Evolutionary conservation across 2,797 vertebrate genomes (phyloP).

Genomic region (Denticeps clupeoides): DNA sequence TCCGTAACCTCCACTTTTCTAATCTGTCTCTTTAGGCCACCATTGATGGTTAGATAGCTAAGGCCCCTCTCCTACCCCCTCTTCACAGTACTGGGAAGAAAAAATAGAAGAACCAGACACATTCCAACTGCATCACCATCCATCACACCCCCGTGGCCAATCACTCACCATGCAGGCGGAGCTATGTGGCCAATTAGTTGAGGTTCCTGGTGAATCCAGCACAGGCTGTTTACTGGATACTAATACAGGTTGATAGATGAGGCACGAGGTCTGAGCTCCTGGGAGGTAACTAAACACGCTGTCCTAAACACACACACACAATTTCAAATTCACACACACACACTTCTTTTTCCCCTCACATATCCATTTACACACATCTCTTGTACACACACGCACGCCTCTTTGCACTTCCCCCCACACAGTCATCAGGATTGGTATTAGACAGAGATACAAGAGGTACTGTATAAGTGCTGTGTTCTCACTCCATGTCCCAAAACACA

Average conservation of each 20-base stretch:
- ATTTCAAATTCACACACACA: not conserved
- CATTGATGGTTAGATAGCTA: too few relatives aligned
- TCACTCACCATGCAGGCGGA: conserved; percentile 15
- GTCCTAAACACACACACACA: not conserved
- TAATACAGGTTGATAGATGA: conserved; percentile 24
- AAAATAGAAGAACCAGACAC: not conserved
- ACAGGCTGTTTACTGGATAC: conserved; percentile 15
- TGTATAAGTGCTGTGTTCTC: too few relatives aligned
- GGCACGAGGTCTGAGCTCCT: conserved; percentile 43
- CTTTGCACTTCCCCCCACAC: not conserved
- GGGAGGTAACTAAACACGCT: conserved; percentile 41
- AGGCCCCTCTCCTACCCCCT: not conserved
- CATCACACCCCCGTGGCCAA: conserved; percentile 20
- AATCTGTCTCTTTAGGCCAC: conserved; percentile 30
- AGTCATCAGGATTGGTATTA: too few relatives aligned
- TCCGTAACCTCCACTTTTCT: conserved; percentile 33
- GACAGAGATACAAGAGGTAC: too few relatives aligned
- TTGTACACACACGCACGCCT: not conserved
- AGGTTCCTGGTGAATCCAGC: conserved; percentile 23
- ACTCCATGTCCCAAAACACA: too few relatives aligned
- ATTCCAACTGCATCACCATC: conserved; percentile 13
- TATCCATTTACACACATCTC: not conserved
- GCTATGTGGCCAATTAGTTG: conserved; percentile 24
- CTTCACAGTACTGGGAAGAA: not conserved
- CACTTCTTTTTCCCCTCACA: not conserved